Evolutionary conservation across 2,113 vertebrate species (phyloP), one percentile per base, ranked within the genome.

Genomic region (Vicugna pacos): DNA sequence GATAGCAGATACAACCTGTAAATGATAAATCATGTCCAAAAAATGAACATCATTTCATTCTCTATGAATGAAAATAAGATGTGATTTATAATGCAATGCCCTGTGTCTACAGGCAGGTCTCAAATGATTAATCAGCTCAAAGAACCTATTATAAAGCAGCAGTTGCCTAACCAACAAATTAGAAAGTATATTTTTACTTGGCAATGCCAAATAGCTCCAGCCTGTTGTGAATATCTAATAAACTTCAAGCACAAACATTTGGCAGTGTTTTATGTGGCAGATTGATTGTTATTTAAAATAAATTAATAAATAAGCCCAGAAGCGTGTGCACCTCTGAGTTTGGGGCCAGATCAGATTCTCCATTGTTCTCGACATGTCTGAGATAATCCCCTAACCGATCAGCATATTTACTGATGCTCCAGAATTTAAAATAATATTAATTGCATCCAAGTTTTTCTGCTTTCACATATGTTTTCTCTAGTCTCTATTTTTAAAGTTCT

Each of bases 21-120:
- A 94, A 98, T 96, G 97, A 98, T 98, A 97, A 98, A 97, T 98
- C 96, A 96, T 88, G 92, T 97, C 91, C 48, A 96, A 93, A 96
- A 97, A 94, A 84, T 94, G 89, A 97, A 95, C 94, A 85, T 93
- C 70, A 81, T 97, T 97, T 92, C 80, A 96, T 96, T 97, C 65
- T 24, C 84, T 88, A 56, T 97, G 95, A 97, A 97, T 94, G 89
- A 96, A 97, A 98, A 97, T 95, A 95, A 93, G 94, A 95, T 73
- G 28, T 98, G 93, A 97, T 98, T 97, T 97, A 97, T 98, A 96
- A 96, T 65, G 11, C 60, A 75, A 19, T 94, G 86, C 83, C 83
- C 65, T 69, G 10, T 84, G 69, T 96, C 95, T 95, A 42, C 42
- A 92, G 65, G 42, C 89, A 92, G 58, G 58, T 93, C 91, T 90